Base-by-base conservation (phyloP, 2,888 invertebrate species). In the Agonopterix heracliana region DNA sequence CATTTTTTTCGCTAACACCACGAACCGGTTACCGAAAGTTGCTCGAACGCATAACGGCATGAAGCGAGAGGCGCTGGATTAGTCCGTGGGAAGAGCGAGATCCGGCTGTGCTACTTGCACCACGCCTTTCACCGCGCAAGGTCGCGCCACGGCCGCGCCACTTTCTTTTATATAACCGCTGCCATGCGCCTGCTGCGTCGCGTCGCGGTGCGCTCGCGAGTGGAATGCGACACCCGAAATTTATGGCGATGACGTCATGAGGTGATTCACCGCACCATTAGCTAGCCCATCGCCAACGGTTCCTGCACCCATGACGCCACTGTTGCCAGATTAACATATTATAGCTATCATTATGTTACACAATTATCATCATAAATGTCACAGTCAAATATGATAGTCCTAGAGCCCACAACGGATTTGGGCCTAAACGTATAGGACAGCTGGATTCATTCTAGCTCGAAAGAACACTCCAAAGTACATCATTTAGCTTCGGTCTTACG, bases 41-140 rank as follows among this genome's bases (percentile, higher is more conserved):
- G 75, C 68, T 67, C 72, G 61, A 63, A 66, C 70, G 68, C 62
- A 65, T 71, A 71, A 74, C 72, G 73, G 71, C 66, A 62, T 50
- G 57, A 55, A 72, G 75, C 69, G 72, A 71, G 78, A 70, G 74
- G 74, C 76, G 72, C 71, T 72, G 71, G 76, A 68, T 69, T 66
- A 61, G 63, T 65, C 49, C 81, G 86, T 84, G 85, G 84, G 86
- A 86, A 82, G 84, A 77, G 77, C 71, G 66, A 84, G 85, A 80
- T 86, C 87, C 86, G 87, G 84, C 80, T 85, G 85, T 75, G 77
- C 85, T 74, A 86, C 81, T 85, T 85, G 81, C 75, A 68, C 69
- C 76, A 70, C 78, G 79, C 87, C 87, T 87, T 88, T 87, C 86
- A 86, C 86, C 85, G 75, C 68, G 73, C 73, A 85, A 88, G 87